Evolutionary conservation across 2,888 invertebrate species (phyloP), one percentile per base, ranked within the genome.

Genomic region (Meandrusa payeni): DNA sequence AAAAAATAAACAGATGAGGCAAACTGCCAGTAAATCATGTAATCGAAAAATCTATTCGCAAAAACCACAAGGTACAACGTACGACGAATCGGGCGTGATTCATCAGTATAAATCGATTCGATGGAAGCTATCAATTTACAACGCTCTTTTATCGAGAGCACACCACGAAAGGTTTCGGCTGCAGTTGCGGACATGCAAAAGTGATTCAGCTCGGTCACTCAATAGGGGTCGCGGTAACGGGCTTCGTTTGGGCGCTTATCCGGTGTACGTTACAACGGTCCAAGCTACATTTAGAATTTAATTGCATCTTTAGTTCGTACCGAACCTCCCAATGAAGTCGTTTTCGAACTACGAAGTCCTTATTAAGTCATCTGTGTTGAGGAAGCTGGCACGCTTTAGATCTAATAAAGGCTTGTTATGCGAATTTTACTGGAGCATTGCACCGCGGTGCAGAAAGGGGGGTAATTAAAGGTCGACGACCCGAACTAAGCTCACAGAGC

Each of bases 381-480:
- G 50, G 54, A 57, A 50, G 47, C 46, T 48, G 54, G 51, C 51
- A 62, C 61, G 62, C 66, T 63, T 69, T 64, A 65, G 69, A 67
- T 70, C 76, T 72, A 83, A 83, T 86, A 82, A 82, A 80, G 73
- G 64, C 76, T 79, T 74, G 80, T 85, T 83, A 79, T 81, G 72
- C 78, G 74, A 82, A 82, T 76, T 83, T 82, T 81, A 85, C 81
- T 82, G 79, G 86, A 79, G 76, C 82, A 81, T 78, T 85, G 86
- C 81, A 77, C 82, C 70, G 70, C 69, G 67, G 66, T 69, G 69
- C 73, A 73, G 71, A 62, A 64, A 68, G 66, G 68, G 61, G 73
- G 72, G 76, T 85, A 85, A 85, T 85, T 85, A 83, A 76, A 74
- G 83, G 80, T 78, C 79, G 66, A 56, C 63, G 80, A 79, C 77